Base-by-base conservation (phyloP, 2,888 invertebrate species). In the Dolichopus griseipennis region DNA sequence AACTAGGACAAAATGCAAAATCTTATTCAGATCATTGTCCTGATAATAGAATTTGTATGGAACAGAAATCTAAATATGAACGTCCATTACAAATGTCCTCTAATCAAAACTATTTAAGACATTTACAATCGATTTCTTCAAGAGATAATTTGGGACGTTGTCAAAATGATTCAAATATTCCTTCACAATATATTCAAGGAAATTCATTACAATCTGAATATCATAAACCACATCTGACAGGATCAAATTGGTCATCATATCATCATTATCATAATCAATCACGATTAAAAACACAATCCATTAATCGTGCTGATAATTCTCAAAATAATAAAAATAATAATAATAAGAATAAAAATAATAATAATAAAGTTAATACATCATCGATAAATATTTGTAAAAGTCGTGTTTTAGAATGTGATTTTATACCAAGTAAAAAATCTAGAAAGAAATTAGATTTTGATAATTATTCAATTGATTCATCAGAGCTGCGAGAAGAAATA, bases 321-420 rank as follows among this genome's bases (percentile, higher is more conserved):
- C 18, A 18, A 52, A 18, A 12, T 15, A 9, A 52, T 52, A 52
- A 12, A 18, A 52, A 52, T 52, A 27, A 27, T 12, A 63, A 27
- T 15, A 22, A 21, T 15, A 62, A 62, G 2, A 21, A 18, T 8
- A 61, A 61, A 7, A 61, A 20, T 10, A 62, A 62, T 15, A 63
- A 15, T 22, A 1, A 10, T 15, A 15, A 22, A 22, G 22, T 22
- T 15, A 22, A 21, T 15, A 10, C 22, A 22, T 18, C 18, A 22
- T 18, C 22, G 12, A 22, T 12, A 22, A 62, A 5, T 22, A 63
- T 63, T 8, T 72, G 70, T 37, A 75, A 75, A 71, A 79, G 73
- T 74, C 79, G 78, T 64, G 75, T 77, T 41, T 76, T 77, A 9
- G 79, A 79, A 71, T 78, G 77, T 72, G 78, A 78, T 72, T 76